phyloP scores from a whole-genome alignment of 2,113 vertebrate genomes.

The Motacilla alba region DNA sequence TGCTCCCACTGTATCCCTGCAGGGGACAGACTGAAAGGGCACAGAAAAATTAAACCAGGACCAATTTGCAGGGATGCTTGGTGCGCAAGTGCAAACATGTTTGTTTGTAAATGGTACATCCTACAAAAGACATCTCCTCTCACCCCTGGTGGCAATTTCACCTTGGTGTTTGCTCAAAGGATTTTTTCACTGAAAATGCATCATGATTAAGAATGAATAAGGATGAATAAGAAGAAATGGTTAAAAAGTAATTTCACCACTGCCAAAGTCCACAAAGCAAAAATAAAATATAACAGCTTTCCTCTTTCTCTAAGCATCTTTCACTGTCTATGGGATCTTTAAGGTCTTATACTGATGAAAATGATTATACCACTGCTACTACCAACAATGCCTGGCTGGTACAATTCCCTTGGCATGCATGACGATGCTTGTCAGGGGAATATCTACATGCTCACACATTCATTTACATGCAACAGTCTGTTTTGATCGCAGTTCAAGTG shows the following conservation, averaged over 20 bases:
- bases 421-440: background rate
- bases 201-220: background rate
- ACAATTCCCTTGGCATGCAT: background rate
- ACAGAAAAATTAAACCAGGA: background rate
- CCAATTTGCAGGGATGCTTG: background rate
- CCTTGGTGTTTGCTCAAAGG: conserved; percentile 42
- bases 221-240: conserved; percentile 52
- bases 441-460: conserved; percentile 25
- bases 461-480: conserved; percentile 43
- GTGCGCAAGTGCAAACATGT: background rate
- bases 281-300: conserved; percentile 6
- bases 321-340: conserved; percentile 7
- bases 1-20: background rate
- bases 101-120: background rate
- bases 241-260: conserved; percentile 64
- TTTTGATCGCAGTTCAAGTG: conserved; percentile 23
- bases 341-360: conserved; percentile 22
- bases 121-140: conserved; percentile 29
- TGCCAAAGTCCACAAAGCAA: conserved; percentile 12
- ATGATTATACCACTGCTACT: background rate
- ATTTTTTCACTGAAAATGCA: conserved; percentile 59
- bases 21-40: background rate
- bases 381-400: conserved; percentile 8
- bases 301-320: background rate
- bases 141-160: background rate